phyloP scores from a whole-genome alignment of 37 sponge, comb jelly and placozoan genomes.

The Halichondria panicea region DNA sequence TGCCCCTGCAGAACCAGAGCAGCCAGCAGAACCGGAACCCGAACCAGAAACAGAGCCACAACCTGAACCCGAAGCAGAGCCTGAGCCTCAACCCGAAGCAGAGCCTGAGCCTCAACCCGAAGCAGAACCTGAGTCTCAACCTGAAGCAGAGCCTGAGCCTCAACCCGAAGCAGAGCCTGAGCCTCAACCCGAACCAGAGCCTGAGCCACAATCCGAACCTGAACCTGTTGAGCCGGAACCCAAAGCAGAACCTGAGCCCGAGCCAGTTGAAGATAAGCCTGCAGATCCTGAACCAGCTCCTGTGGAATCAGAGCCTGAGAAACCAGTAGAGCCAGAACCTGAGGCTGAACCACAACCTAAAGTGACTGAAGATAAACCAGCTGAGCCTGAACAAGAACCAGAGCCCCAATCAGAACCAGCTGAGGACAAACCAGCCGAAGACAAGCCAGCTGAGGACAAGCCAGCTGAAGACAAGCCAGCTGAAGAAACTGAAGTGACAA shows the following conservation, averaged over 20 bases:
- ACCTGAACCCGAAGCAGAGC: not conserved
- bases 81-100: slow-evolving; percentile 6
- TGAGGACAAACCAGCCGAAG: not conserved
- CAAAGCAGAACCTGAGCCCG: not conserved
- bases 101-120: slow-evolving; percentile 6
- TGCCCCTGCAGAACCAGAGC: not conserved
- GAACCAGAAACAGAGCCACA: not conserved
- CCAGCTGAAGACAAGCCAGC: slow-evolving; percentile 3
- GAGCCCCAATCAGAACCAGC: not conserved
- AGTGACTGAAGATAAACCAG: not conserved
- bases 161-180: not conserved
- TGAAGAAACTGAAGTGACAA: not conserved
- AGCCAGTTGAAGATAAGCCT: not conserved
- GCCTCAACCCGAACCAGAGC: slow-evolving; percentile 1
- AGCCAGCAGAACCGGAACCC: not conserved
- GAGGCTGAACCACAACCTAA: slow-evolving; percentile 2
- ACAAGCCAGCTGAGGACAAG: not conserved
- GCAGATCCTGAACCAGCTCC: not conserved
- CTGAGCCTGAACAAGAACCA: not conserved
- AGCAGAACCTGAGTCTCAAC: slow-evolving; percentile 2
- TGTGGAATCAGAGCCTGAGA: slow-evolving; percentile 1
- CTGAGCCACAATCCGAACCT: slow-evolving; percentile 3
- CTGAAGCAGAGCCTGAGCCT: slow-evolving; percentile 4
- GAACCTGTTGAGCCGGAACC: not conserved
- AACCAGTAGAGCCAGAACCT: not conserved